Evolutionary conservation across 2,888 invertebrate genomes (phyloP).

Genomic region (Amblyjoppa proteus): DNA sequence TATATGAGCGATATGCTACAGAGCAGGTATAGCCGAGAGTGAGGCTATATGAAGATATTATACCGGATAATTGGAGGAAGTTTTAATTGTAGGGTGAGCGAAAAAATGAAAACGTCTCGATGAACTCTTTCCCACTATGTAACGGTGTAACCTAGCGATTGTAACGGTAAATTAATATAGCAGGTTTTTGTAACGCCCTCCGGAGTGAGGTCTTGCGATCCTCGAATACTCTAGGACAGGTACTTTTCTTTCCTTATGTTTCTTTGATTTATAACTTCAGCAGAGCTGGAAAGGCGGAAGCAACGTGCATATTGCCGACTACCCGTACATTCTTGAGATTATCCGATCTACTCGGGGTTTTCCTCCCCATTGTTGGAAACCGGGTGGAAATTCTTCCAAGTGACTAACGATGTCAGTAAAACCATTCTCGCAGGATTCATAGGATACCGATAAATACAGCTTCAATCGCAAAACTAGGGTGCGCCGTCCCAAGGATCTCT

Average conservation of each 20-base stretch:
- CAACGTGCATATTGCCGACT: background rate
- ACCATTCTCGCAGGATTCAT: background rate
- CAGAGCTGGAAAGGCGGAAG: no score
- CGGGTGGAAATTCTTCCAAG: background rate
- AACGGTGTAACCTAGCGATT: conserved; percentile 39
- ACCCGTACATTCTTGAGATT: background rate
- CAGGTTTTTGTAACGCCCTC: conserved; percentile 72
- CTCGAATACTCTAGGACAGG: conserved; percentile 31
- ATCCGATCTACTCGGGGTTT: background rate
- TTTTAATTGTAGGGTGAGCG: conserved; percentile 51
- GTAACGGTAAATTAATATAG: conserved; percentile 72
- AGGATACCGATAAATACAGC: background rate
- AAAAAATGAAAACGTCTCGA: conserved; percentile 31
- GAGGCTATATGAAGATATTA: conserved; percentile 31
- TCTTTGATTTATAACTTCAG: conserved; percentile 63
- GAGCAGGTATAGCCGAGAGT: background rate
- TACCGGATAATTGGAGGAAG: conserved; percentile 28
- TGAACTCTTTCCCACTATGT: conserved; percentile 37
- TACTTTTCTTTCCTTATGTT: no score
- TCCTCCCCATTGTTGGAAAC: background rate
- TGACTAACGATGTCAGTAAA: background rate
- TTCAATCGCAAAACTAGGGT: background rate
- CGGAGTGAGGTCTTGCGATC: conserved; percentile 57
- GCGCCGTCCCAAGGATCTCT: background rate
- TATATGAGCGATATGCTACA: background rate